These are phyloP conservation scores for Halictus ligatus DNA, from an alignment of 2,888 invertebrate species.

Conservation along the genomic window DNA sequence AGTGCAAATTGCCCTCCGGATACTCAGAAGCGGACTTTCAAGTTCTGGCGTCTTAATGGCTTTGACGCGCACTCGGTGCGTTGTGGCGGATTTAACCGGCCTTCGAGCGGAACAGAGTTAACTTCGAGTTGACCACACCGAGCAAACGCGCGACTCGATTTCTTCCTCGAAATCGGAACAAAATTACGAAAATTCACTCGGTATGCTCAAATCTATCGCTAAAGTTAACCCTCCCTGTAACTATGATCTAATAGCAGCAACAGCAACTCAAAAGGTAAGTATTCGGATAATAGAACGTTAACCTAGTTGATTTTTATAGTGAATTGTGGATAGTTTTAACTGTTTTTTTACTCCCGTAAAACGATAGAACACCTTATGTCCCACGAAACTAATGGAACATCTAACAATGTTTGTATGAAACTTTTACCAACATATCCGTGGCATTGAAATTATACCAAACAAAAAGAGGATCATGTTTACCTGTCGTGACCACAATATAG, in stretches of 20 bases:
- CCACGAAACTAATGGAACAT: no score
- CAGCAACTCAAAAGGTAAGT: neutral
- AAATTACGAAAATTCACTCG: neutral
- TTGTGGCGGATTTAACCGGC: conserved; percentile 38
- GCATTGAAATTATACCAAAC: no score
- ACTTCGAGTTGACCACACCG: conserved; percentile 26
- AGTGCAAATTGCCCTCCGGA: conserved; percentile 39
- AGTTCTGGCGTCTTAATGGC: conserved; percentile 55
- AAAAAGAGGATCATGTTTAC: no score
- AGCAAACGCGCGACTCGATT: conserved; percentile 25
- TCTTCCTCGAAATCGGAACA: neutral
- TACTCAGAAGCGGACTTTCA: conserved; percentile 50
- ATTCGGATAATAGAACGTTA: no score
- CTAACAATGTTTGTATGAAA: no score
- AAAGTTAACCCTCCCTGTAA: neutral
- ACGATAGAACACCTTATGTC: neutral
- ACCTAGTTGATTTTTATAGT: no score
- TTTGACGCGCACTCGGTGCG: conserved; percentile 14
- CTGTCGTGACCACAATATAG: no score
- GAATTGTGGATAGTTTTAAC: no score
- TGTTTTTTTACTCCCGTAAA: neutral
- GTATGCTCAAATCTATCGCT: neutral
- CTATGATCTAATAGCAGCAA: neutral
- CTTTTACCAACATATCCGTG: no score
- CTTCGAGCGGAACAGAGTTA: conserved; percentile 22